phyloP scores from a whole-genome alignment of 1,140 invertebrate genomes.

The Trigoniulus corallinus region DNA sequence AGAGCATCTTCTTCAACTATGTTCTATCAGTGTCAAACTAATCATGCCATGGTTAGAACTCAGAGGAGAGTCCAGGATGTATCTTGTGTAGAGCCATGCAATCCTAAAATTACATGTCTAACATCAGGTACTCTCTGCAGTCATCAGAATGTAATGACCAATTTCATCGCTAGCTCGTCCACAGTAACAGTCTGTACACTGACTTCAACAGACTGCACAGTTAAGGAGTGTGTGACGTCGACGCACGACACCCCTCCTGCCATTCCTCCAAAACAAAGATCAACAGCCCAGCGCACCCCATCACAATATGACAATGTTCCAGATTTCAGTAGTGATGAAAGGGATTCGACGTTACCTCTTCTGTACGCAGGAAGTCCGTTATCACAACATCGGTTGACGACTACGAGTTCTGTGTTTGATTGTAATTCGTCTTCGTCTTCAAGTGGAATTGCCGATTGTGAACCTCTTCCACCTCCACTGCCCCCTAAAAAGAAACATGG shows the following conservation, averaged over 20 bases:
- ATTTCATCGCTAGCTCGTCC: neutral
- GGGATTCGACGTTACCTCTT: no score
- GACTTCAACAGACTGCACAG: no score
- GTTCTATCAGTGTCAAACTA: no score
- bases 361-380: no score
- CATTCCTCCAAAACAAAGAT: slow-evolving; percentile 41
- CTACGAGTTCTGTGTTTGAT: neutral
- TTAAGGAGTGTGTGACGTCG: no score
- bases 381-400: no score
- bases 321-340: slow-evolving; percentile 1
- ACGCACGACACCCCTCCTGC: slow-evolving; percentile 38
- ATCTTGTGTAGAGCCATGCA: neutral
- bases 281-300: slow-evolving; percentile 37
- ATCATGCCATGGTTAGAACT: neutral
- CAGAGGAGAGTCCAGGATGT: neutral
- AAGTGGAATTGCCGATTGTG: slow-evolving; percentile 18
- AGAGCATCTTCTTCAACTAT: neutral
- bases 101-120: no score
- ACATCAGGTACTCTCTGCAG: neutral
- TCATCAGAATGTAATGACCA: neutral
- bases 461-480: slow-evolving; percentile 58
- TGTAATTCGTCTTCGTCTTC: neutral
- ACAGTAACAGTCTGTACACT: neutral
- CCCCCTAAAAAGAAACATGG: slow-evolving; percentile 58
- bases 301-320: slow-evolving; percentile 55